Base-by-base conservation (phyloP, 2,113 vertebrate genomes). In the Steatornis caripensis region DNA sequence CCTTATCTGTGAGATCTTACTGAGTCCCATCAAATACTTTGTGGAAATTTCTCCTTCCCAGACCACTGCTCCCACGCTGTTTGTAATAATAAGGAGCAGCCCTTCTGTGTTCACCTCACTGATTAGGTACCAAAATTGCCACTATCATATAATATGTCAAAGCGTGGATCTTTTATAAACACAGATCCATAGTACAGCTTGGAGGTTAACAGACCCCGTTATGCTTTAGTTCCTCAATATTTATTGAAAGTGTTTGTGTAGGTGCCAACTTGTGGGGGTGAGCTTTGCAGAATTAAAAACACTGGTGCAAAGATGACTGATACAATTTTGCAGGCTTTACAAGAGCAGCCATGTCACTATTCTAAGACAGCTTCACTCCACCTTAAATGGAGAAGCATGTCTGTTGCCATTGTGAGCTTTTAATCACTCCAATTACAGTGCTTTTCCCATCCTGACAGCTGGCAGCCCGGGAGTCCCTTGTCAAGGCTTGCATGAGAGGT, bases 351-450 rank as follows among this genome's bases (percentile, higher is more conserved):
- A 2, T 11, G 34, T 26, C 26, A 26, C 58, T 49, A 3, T 4
- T 17, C 3, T 2, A 45, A 72, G 66, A 24, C 39, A 24, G 23
- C 43, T 83, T 83, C 70, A 61, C 66, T 96, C 96, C 94, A 95
- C 95, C 94, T 97, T 95, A 97, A 97, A 62, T 16, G 45, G 45
- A 84, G 60, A 16, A 90, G 68, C 46, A 3, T 21, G 66, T 88
- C 74, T 60, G 74, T 20, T 80, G 80, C 87, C 48, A 24, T 7
- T 77, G 94, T 87, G 95, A 95, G 96, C 87, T 96, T 89, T 93
- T 97, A 97, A 96, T 96, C 90, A 29, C 91, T 94, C 77, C 95
- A 96, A 81, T 97, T 96, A 91, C 58, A 80, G 91, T 64, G 80
- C 66, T 84, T 66, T 70, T 74, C 71, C 84, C 70, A 55, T 69